Base-by-base conservation (phyloP, 2,888 invertebrate genomes). In the Melanostoma mellinum region DNA sequence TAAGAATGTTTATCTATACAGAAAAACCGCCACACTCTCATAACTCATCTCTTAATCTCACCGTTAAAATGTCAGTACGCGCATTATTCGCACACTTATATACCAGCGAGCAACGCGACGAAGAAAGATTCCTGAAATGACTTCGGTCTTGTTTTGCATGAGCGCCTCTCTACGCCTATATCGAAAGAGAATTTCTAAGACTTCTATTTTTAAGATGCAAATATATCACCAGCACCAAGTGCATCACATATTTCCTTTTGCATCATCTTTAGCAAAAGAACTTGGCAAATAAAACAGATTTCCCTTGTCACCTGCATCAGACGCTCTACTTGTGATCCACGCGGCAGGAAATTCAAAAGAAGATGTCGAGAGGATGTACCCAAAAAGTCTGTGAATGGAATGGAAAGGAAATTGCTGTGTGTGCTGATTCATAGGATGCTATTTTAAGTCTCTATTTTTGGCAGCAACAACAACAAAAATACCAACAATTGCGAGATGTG, bases 1-100 rank as follows among this genome's bases (percentile, higher is more conserved):
- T 63, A 50, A 36, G 73, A 36, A 56, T 44, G 60, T 55, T 44
- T 67, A 53, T 40, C 50, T 35, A 42, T 20, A 46, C 33, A 48
- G 30, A 48, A 40, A 50, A 58, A 8, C 48, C 61, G 50, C 52
- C 52, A 68, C 33, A 67, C 10, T 73, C 9, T 56, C 63, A 82
- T 82, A 78, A 82, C 20, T 82, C 78, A 82, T 78, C 20, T 65
- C 50, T 48, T 78, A 78, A 82, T 82, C 82, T 69, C 60, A 50
- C 65, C 81, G 77, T 81, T 67, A 81, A 81, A 61, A 77, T 81
- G 67, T 81, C 71, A 60, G 65, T 65, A 77, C 72, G 77, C 76
- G 61, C 55, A 81, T 68, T 74, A 68, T 79, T 74, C 68, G 77
- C 77, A 38, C 42, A 44, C 77, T 60, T 46, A 33, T 58, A 58